Evolutionary conservation across 1,140 invertebrate species (phyloP).

Genomic region (Akabosia matsudoensis): DNA sequence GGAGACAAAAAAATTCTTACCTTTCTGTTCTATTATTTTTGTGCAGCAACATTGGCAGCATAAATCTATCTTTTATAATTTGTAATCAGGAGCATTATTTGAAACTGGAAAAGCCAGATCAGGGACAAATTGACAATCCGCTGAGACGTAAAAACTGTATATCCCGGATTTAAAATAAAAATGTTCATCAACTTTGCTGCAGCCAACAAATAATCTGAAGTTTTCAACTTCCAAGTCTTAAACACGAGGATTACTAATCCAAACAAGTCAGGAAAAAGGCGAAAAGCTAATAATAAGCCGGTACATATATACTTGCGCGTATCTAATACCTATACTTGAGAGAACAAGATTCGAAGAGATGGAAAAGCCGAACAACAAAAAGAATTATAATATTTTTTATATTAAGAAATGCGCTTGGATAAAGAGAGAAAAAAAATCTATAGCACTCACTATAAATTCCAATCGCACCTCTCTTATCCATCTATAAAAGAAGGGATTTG

Average conservation of each 20-base stretch:
- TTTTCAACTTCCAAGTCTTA: neutral
- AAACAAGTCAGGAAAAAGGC: neutral
- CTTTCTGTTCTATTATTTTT: neutral
- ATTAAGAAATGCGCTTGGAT: no score
- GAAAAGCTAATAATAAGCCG: neutral
- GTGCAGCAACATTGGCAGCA: neutral
- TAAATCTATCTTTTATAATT: no score
- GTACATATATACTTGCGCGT: neutral
- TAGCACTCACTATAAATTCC: neutral
- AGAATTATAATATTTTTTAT: neutral
- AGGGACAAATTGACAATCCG: conserved; percentile 16
- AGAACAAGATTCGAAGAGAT: neutral
- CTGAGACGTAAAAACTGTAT: no score
- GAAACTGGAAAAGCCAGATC: conserved; percentile 23
- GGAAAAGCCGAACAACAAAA: neutral
- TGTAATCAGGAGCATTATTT: neutral
- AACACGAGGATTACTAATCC: neutral
- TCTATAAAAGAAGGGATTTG: neutral
- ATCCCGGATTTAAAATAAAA: no score
- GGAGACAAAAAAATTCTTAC: no score
- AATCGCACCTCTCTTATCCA: neutral
- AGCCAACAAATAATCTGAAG: no score
- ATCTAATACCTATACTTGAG: neutral
- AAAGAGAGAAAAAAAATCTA: neutral
- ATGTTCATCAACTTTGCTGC: no score